Evolutionary conservation across 2,888 invertebrate genomes (phyloP), one percentile per base, ranked within the genome.

Genomic region (Orgyia antiqua): DNA sequence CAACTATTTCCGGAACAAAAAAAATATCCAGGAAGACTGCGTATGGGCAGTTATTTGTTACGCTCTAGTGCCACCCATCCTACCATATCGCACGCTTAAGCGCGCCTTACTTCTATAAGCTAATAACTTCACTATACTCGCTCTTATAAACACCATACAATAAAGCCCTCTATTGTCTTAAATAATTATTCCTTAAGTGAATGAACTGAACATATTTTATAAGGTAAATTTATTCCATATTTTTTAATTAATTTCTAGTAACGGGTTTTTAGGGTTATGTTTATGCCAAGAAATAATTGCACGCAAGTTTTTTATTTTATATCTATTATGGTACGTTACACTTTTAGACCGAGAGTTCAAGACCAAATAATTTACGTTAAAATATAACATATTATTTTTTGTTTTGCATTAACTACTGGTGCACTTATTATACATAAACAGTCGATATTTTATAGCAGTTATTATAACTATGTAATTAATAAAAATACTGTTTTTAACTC

Each of bases 41-140:
- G 38, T 54, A 58, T 63, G 63, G 62, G 62, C 68, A 69, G 65
- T 69, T 68, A 74, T 68, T 61, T 56, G 42, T 43, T 55, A 72
- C 71, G 83, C 68, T 74, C 60, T 64, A 74, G 70, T 53, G 70
- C 63, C 40, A 53, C 55, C 56, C 80, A 80, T 43, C 78, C 61
- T 78, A 82, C 70, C 84, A 83, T 83, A 83, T 73, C 83, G 78
- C 74, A 78, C 77, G 59, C 68, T 68, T 69, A 64, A 57, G 48
- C 28, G 36, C 20, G 29, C 31, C 10, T 24, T 24, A 11, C 37
- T 35, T 49, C 43, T n/a, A n/a, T n/a, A 34, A 39, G 42, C 60
- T 50, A 58, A 57, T 47, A 58, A 59, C 55, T 55, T 51, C 45
- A 45, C 46, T 42, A 42, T 31, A 42, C 37, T 10, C 17, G 20